A percentile compares a stretch with the other conserved stretches of the same genome.
These are phyloP conservation scores for Anguilla obscura DNA, from an alignment of 2,797 vertebrate genomes.

Conservation along the genomic window DNA sequence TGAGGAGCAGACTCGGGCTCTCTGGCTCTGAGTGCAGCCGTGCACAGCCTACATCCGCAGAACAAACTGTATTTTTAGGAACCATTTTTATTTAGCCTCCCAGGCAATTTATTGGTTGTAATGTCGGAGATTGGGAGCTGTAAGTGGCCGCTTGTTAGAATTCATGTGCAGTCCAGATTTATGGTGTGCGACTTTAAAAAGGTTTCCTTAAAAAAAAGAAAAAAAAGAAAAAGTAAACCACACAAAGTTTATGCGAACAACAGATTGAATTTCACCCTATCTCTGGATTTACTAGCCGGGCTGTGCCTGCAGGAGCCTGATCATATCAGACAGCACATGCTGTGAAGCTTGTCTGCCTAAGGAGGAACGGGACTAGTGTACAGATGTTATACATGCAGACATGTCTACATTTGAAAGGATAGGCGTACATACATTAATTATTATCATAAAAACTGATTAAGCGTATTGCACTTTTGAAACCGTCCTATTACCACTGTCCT, in stretches of 20 bases:
- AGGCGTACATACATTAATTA: neutral
- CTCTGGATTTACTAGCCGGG: neutral
- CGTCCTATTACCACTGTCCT: too few relatives aligned
- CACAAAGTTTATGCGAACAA: neutral
- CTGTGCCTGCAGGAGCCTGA: neutral
- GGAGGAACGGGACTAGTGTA: neutral
- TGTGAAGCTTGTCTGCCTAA: neutral
- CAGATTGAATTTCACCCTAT: neutral
- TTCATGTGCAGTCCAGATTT: neutral
- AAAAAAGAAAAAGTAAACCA: neutral
- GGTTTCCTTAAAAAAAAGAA: neutral
- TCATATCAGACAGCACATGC: neutral
- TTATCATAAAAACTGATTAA: neutral
- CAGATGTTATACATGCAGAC: neutral
- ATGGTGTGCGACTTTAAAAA: neutral
- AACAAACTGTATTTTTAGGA: neutral
- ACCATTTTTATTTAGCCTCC: neutral
- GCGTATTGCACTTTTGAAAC: too few relatives aligned
- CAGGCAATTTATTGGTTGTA: neutral
- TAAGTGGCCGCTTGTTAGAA: neutral
- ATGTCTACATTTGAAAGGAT: neutral
- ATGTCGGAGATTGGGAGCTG: neutral
- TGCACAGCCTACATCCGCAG: neutral
- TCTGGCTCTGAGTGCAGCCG: neutral
- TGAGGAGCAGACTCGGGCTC: neutral